Evolutionary conservation across 2,888 invertebrate species (phyloP).

Genomic region (Terebella lapidaria): DNA sequence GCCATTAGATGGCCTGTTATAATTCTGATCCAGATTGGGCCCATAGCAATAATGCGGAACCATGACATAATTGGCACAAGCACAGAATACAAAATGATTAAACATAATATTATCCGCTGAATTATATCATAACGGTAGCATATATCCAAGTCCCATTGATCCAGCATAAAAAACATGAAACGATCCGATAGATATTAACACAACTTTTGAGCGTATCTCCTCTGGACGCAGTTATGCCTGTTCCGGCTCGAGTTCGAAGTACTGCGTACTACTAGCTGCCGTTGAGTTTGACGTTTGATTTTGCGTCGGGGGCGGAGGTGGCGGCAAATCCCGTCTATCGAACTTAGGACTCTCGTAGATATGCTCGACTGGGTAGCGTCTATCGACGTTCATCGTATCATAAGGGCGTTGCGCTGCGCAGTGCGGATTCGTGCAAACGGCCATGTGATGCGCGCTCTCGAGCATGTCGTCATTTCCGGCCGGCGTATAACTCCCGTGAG

Average conservation of each 20-base stretch:
- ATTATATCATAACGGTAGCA: too few species aligned
- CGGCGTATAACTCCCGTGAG: background rate
- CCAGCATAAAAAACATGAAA: too few species aligned
- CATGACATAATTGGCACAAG: too few species aligned
- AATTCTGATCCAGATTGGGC: too few species aligned
- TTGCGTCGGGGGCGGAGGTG: background rate
- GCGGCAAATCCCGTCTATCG: background rate
- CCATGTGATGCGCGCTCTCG: background rate
- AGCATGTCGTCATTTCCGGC: background rate
- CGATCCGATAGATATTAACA: too few species aligned
- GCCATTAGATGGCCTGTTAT: too few species aligned
- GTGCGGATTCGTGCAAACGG: background rate
- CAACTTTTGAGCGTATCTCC: too few species aligned
- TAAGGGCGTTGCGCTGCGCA: background rate
- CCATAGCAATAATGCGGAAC: too few species aligned
- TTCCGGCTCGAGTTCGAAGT: background rate
- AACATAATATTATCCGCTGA: too few species aligned
- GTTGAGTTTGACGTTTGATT: background rate
- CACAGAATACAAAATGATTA: too few species aligned
- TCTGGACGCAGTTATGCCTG: too few species aligned
- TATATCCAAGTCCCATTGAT: too few species aligned
- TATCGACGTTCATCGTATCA: background rate
- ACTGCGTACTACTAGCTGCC: background rate
- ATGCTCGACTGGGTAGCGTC: background rate
- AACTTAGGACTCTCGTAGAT: conserved; percentile 1